A percentile compares a stretch with the other conserved stretches of the same genome.
phyloP scores from a whole-genome alignment of 2,797 vertebrate species.

The Lepus townsendii region DNA sequence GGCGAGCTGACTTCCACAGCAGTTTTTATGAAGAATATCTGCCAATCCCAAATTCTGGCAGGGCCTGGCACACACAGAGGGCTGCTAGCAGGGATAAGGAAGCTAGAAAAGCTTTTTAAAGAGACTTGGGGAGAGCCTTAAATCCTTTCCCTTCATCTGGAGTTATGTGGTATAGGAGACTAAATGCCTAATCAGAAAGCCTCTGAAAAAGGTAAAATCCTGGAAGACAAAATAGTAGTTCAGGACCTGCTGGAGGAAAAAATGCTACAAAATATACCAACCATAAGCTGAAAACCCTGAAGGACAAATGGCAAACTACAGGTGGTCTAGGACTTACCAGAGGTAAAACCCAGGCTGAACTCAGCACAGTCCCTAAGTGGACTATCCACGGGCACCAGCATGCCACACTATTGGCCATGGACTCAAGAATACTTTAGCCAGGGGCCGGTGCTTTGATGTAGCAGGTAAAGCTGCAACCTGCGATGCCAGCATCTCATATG shows the following conservation, averaged over 20 bases:
- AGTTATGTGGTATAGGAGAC: not conserved
- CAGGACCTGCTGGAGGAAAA: not conserved
- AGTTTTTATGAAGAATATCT: not conserved
- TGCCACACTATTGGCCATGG: not conserved
- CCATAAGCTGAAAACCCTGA: not conserved
- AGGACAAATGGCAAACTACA: not conserved
- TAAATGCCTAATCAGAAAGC: constrained; percentile 28
- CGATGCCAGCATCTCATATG: no score
- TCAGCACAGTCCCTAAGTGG: not conserved
- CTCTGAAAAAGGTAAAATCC: not conserved
- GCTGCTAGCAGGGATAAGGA: not conserved
- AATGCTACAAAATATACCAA: constrained; percentile 2
- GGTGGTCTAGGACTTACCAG: not conserved
- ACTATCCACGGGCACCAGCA: not conserved
- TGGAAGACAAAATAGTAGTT: constrained; percentile 32
- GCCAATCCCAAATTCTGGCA: not conserved
- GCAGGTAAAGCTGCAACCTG: no score
- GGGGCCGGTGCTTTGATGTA: no score
- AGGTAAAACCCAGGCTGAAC: not conserved
- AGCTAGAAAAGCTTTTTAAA: not conserved
- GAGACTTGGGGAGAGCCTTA: not conserved
- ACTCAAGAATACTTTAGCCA: not conserved
- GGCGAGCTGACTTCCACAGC: not conserved
- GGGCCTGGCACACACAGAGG: not conserved
- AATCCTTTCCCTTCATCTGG: not conserved